Base-by-base conservation (phyloP, 1,140 invertebrate genomes). In the Diorhabda elongata region DNA sequence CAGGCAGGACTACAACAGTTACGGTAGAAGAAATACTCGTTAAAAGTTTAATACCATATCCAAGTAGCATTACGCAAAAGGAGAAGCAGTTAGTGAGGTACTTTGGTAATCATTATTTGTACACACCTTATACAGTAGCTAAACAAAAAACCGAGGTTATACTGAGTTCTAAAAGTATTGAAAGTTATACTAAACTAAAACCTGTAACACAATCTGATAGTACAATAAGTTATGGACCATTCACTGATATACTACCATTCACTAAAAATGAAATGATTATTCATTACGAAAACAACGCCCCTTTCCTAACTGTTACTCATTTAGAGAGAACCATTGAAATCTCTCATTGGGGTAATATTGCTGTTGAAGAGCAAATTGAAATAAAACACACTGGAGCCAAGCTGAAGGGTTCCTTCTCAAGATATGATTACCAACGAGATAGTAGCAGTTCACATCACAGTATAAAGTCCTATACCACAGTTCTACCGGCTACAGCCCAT, bases 301-400 rank as follows among this genome's bases (percentile, higher is more conserved):
- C 98, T 60, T 99, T 99, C 81, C 82, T 99, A 58, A 95, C 93
- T 43, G 92, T 98, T 0, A 95, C 91, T 0, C 73, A 85, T 52
- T 81, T 99, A 72, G 90, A 95, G 68, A 87, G 98, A 52, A 83
- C 89, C 0, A 94, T 99, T 77, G 97, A 99, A 83, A 87, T 99
- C 2, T 99, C 97, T 0, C 97, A 99, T 81, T 99, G 98, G 98
- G 98, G 98, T 11, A 98, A 98, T 77, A 96, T 99, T 81, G 97
- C 97, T 71, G 87, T 99, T 3, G 96, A 99, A 80, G 98, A 99
- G 80, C 89, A 90, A 0, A 89, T 99, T 78, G 93, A 98, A 78
- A 84, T 99, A 70, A 80, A 90, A 26, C 97, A 99, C 78, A 91
- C 91, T 64, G 98, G 98, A 43, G 97, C 98, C 7, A 86, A 89